Evolutionary conservation across 2,888 invertebrate species (phyloP).

Genomic region (Abrostola tripartita): DNA sequence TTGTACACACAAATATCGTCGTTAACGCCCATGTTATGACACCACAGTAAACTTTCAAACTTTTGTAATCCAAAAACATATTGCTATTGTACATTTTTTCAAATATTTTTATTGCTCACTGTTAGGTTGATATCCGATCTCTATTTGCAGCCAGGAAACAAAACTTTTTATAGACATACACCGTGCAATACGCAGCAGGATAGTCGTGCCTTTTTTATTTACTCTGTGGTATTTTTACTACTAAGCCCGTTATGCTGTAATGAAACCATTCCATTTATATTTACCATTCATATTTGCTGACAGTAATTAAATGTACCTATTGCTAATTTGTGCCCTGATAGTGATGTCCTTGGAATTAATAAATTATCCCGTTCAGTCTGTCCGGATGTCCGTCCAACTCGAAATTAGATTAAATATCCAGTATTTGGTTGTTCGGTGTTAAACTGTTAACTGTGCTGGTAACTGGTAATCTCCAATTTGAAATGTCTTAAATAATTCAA

Average conservation of each 20-base stretch:
- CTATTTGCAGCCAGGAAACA: not conserved
- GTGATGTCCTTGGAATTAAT: constrained; percentile 13
- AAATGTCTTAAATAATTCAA: not conserved
- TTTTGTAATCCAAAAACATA: not conserved
- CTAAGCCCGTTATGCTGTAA: not conserved
- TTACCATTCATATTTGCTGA: constrained; percentile 5
- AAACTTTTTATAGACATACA: not conserved
- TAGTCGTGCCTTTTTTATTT: not conserved
- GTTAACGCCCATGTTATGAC: too few species aligned
- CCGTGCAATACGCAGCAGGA: not conserved
- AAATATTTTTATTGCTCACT: not conserved
- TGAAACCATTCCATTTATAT: constrained; percentile 11
- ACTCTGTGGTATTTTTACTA: not conserved
- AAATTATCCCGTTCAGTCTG: constrained; percentile 15
- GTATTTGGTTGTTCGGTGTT: constrained; percentile 9
- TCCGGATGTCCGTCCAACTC: constrained; percentile 16
- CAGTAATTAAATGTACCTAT: constrained; percentile 8
- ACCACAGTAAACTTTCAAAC: too few species aligned
- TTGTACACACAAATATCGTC: too few species aligned
- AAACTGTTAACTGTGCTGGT: too few species aligned
- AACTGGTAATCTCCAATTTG: not conserved
- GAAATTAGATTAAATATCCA: constrained; percentile 26
- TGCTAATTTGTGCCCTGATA: not conserved
- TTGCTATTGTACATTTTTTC: not conserved
- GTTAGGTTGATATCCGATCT: not conserved